Base-by-base conservation (phyloP, 2,888 invertebrate species). In the Eretmocerus hayati region DNA sequence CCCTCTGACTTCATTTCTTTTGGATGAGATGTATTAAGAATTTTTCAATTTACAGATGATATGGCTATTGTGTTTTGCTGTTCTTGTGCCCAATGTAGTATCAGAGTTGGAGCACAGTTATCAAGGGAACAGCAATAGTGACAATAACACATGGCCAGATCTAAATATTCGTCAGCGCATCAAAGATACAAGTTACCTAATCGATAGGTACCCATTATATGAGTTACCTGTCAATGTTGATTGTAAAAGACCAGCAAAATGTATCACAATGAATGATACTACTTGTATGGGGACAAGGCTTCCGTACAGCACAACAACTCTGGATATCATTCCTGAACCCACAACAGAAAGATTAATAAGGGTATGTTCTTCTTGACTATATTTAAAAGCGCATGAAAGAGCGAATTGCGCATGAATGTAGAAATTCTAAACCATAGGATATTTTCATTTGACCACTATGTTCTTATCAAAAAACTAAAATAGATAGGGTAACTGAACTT, bases 251-350 rank as follows among this genome's bases (percentile, higher is more conserved):
- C 76, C 79, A 56, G 87, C 86, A 5, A 81, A 77, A 61, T 91
- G 90, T 66, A 78, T 85, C 59, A 69, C 75, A 2, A 72, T 88
- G 40, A 80, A 78, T 52, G 76, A 76, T 53, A 67, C 63, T 37
- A 77, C 79, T 1, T 94, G 93, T 62, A 76, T 92, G 65, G 91
- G 90, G 13, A 81, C 84, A 3, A 84, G 83, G 64, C 72, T 92
- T 47, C 84, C 87, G 0, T 92, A 91, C 65, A 74, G 79, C 4
- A 79, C 77, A 46, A 91, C 90, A 0, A 87, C 88, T 37, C 74
- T 87, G 20, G 83, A 84, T 61, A 77, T 92, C 16, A 85, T 77
- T 53, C 73, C 87, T 2, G 83, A 26, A 11, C 26, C 15, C 46
- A 76, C 76, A 39, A 83, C 75, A 30, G 85, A 87, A 62, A 79